Base-by-base conservation (phyloP, 2,113 vertebrate species). In the Xyrauchen texanus region DNA sequence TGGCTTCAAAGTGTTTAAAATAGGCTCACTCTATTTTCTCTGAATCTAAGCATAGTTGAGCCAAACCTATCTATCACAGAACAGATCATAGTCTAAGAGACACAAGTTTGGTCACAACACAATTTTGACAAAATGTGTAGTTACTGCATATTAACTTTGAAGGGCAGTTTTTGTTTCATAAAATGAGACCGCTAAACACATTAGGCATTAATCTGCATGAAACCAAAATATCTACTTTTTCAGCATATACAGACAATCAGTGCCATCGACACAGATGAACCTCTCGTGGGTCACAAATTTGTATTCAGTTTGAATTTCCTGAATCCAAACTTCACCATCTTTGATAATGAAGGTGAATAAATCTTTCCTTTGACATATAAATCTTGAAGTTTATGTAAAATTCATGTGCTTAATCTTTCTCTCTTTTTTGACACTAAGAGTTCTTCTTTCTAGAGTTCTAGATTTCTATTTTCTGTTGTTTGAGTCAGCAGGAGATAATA, bases 211-310 rank as follows among this genome's bases (percentile, higher is more conserved):
- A 65, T 70, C 1, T 72, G 8, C 21, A 45, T 46, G 21, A 34
- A 34, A 34, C 1, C 1, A 34, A n/a, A 15, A 11, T 21, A 16
- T 45, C 62, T 76, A 7, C 9, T 13, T 68, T 81, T 90, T 47
- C 89, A 96, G 95, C 88, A 95, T 77, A 95, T 96, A 88, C 95
- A 96, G 83, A 96, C 95, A 16, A 94, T 96, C 89, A 95, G 95
- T 86, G 95, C 95, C 57, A 85, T 96, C 78, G 95, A 96, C 87
- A 95, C 94, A 86, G 95, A 96, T 78, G 95, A 95, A 4, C 95
- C 95, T 16, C 92, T 94, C 70, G 92, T 94, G 75, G 95, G 95
- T 86, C 95, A 96, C 87, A 96, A 95, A 73, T 96, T 96, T 89
- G 94, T 95, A 90, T 96, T 96, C 91, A 94, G 93, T 85, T 92